These are phyloP conservation scores for Betta splendens DNA, from an alignment of 2,797 vertebrate species.

Conservation along the genomic window DNA sequence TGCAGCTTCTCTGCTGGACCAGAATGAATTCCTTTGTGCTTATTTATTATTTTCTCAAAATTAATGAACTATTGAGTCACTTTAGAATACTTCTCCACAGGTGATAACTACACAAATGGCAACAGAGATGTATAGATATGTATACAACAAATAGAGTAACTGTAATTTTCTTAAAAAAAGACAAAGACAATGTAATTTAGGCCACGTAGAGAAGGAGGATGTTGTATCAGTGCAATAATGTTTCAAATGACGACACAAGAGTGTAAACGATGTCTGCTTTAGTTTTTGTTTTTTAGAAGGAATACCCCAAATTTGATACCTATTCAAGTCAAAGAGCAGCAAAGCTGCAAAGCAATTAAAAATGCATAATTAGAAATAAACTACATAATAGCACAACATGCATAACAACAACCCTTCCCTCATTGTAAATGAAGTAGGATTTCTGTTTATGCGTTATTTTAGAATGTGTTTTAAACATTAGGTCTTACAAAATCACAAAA, in stretches of 20 bases:
- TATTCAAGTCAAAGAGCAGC: conserved; percentile 8
- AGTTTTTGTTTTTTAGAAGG: neutral
- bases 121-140: neutral
- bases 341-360: too few species aligned
- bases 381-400: conserved; percentile 11
- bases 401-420: conserved; percentile 6
- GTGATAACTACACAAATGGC: conserved; percentile 1
- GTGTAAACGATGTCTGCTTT: neutral
- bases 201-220: neutral
- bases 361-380: too few species aligned
- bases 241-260: neutral
- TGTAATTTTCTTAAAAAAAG: neutral
- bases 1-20: conserved; percentile 1
- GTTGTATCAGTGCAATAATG: conserved; percentile 7
- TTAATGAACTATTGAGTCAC: conserved; percentile 6
- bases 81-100: conserved; percentile 12
- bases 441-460: conserved; percentile 3
- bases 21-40: neutral
- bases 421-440: neutral
- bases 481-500: neutral
- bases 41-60: conserved; percentile 16
- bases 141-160: conserved; percentile 3
- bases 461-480: neutral
- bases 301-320: conserved; percentile 3
- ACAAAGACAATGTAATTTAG: neutral